Evolutionary conservation across 1,140 invertebrate genomes (phyloP), one percentile per base, ranked within the genome.

Genomic region (Sinonovacula constricta): DNA sequence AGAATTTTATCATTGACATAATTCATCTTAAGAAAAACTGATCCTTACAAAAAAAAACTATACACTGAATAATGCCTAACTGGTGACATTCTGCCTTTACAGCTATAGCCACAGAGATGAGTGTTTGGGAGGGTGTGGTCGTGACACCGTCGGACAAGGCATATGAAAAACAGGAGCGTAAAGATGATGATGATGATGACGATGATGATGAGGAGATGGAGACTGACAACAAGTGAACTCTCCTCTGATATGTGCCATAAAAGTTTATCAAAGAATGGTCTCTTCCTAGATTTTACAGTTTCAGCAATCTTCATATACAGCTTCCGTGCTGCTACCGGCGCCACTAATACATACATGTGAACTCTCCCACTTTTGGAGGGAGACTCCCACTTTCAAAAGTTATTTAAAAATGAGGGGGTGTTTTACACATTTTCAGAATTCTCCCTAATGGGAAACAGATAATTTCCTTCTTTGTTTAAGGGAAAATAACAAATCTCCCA

Each of bases 81-180:
- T n/a, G n/a, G n/a, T n/a, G n/a, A n/a, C n/a, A n/a, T n/a, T n/a
- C n/a, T n/a, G n/a, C n/a, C n/a, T n/a, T 79, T 87, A 30, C 78
- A 92, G 93, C 91, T 81, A 95, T 96, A 82, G 95, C 96, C 1
- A 95, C 94, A 4, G 96, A 93, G 63, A 92, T 93, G 90, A 92
- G 96, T 30, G 96, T 98, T 10, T 98, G 97, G 97, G 95, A 97
- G 88, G 97, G 96, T 0, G 96, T 98, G 1, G 96, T 98, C 5
- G 96, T 98, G 0, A 96, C 96, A 18, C 97, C 97, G 0, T 92
- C 97, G 4, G 96, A 96, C 56, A 95, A 96, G 83, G 97, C 97
- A 0, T 99, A 98, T 90, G 87, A 88, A 71, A 86, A 86, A 75
- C 81, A 81, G 2, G 83, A 84, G 51, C 80, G 85, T 49, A 86